phyloP scores from a whole-genome alignment of 1,140 invertebrate genomes.

The Saxidomus purpurata region DNA sequence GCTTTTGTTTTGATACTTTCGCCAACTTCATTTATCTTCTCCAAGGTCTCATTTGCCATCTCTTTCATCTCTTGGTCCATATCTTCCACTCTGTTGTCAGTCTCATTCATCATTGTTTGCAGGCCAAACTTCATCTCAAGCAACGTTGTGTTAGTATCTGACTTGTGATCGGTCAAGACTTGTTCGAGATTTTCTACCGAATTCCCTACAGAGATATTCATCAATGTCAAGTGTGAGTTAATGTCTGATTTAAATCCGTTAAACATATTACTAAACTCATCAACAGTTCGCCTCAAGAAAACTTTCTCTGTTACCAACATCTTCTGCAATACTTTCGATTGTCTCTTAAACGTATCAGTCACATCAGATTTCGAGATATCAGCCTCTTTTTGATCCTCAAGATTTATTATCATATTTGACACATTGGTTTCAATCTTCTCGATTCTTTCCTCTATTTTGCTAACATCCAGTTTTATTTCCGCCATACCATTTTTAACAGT shows the following conservation, averaged over 20 bases:
- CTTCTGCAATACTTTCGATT: background rate
- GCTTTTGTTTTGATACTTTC: too few relatives aligned
- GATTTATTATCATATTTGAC: background rate
- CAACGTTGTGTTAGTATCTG: background rate
- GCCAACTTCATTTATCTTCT: background rate
- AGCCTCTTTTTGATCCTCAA: background rate
- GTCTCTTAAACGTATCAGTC: background rate
- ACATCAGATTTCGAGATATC: background rate
- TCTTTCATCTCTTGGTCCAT: background rate
- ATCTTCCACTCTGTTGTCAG: background rate
- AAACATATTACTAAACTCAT: background rate
- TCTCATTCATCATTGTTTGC: background rate
- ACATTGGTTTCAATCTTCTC: background rate
- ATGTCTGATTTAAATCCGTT: background rate
- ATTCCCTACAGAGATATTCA: background rate
- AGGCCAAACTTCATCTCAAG: background rate
- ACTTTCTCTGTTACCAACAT: background rate
- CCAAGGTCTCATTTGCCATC: background rate
- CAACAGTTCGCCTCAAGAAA: background rate
- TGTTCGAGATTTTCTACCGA: background rate
- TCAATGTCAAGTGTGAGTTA: background rate
- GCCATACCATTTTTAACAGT: background rate
- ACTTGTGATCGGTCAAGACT: background rate
- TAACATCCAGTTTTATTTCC: background rate
- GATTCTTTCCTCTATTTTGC: background rate